Evolutionary conservation across 2,888 invertebrate genomes (phyloP), one percentile per base, ranked within the genome.

Genomic region (Tetanocera ferruginea): DNA sequence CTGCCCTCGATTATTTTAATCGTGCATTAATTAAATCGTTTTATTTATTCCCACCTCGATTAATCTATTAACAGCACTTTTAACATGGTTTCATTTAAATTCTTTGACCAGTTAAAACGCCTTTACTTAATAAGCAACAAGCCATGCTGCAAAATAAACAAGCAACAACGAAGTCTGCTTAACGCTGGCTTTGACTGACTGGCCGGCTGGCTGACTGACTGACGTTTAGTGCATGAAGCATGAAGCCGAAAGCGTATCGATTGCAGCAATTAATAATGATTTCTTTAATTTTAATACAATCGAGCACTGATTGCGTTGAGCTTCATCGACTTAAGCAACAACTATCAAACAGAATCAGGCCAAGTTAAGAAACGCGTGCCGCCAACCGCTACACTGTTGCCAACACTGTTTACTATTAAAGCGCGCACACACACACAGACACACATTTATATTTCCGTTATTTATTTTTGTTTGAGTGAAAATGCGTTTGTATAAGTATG

Each of bases 231-330:
- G 19, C 55, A 55, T 23, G 55, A 55, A 55, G 23, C 19, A 23
- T 55, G 55, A 19, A 55, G 23, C 19, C 19, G 19, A 52, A 70
- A 57, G 34, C 25, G 37, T 19, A 74, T 74, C 49, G 62, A 74
- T 74, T 62, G 62, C 62, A 64, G 11, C 43, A n/a, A 62, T 62
- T 74, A 62, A 74, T 64, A 25, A 64, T 28, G 73, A 74, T 74
- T 49, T 51, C 73, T 6, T 51, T 57, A 74, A 74, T 74, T 62
- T 64, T 62, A 37, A 31, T 43, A 25, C 60, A 72, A 72, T 72
- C 60, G 19, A 55, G 37, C 57, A 57, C 17, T 60, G 60, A 72
- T 57, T 60, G 37, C 67, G n/a, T n/a, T n/a, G 28, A 28, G 19
- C 51, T 49, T 9, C 5, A 14, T 11, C 43, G 43, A 43, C 43